Base-by-base conservation (phyloP, 2,888 invertebrate species). In the Salticus scenicus region DNA sequence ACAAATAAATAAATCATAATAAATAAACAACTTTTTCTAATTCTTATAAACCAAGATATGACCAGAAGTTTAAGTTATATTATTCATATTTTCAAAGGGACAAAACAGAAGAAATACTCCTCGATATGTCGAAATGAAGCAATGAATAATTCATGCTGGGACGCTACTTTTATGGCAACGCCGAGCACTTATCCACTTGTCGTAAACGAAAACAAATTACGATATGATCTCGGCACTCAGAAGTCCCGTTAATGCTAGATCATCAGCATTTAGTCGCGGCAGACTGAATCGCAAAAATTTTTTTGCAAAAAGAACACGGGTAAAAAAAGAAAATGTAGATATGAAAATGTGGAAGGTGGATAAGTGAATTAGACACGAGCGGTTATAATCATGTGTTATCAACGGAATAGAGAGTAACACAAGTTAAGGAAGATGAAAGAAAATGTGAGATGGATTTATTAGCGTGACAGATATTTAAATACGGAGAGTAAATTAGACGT, bases 131-230 rank as follows among this genome's bases (percentile, higher is more conserved):
- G 41, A 28, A 28, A 57, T 33, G 47, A 57, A 28, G 57, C 33
- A 51, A 69, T 81, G 80, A 81, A 81, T 81, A 81, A 81, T 81
- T 67, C 80, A 81, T 81, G 20, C 47, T 66, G 67, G 69, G 73
- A 74, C 41, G 80, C 33, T 66, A 51, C 67, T 74, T 74, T 73
- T 74, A 81, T 80, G 72, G 73, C 73, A 67, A 31, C 47, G 72
- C 42, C 14, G 66, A 64, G 73, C 80, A 80, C 80, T 80, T 67
- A 67, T 66, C 72, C 80, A 81, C 67, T 57, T 66, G 51, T 74
- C 74, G 73, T 69, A 81, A 81, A 73, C 73, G 80, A 81, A 81
- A 81, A 81, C 80, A 81, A 81, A 81, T 74, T 81, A 81, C 69
- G 80, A 74, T 78, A 27, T 51, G 80, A 81, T 74, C 69, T 67